phyloP scores from a whole-genome alignment of 2,113 vertebrate species.

The Scartelaos histophorus region DNA sequence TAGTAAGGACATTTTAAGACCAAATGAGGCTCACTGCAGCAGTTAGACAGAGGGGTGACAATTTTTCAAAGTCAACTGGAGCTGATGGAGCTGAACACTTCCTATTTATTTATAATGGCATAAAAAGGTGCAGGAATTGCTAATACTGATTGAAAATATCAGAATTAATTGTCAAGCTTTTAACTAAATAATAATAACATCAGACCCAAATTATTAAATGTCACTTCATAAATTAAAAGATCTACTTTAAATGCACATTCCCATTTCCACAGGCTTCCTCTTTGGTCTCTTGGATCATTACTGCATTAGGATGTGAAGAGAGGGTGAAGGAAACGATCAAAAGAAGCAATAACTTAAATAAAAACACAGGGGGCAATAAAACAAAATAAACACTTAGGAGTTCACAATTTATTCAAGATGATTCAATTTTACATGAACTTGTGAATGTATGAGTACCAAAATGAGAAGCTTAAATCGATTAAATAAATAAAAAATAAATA shows the following conservation, averaged over 20 bases:
- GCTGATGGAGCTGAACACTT: too few species aligned
- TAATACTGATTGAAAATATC: neutral
- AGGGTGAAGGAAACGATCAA: neutral
- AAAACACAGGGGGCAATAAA: neutral
- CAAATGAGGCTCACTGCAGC: too few species aligned
- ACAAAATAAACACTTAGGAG: neutral
- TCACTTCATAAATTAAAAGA: too few species aligned
- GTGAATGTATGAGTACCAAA: neutral
- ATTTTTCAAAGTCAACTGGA: too few species aligned
- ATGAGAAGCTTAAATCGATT: neutral
- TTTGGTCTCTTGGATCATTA: neutral
- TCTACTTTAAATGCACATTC: too few species aligned
- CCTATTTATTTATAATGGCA: too few species aligned
- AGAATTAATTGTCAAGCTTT: neutral
- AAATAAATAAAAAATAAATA: constrained; percentile 5
- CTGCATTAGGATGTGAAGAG: neutral
- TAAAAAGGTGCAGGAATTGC: too few species aligned
- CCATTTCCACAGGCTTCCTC: neutral
- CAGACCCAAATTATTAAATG: neutral
- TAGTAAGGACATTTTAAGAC: too few species aligned
- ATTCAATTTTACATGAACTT: neutral
- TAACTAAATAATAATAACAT: neutral
- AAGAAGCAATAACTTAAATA: neutral
- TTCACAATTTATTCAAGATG: neutral
- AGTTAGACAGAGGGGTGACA: too few species aligned